phyloP scores from a whole-genome alignment of 2,797 vertebrate species.

The Acanthis flammea region DNA sequence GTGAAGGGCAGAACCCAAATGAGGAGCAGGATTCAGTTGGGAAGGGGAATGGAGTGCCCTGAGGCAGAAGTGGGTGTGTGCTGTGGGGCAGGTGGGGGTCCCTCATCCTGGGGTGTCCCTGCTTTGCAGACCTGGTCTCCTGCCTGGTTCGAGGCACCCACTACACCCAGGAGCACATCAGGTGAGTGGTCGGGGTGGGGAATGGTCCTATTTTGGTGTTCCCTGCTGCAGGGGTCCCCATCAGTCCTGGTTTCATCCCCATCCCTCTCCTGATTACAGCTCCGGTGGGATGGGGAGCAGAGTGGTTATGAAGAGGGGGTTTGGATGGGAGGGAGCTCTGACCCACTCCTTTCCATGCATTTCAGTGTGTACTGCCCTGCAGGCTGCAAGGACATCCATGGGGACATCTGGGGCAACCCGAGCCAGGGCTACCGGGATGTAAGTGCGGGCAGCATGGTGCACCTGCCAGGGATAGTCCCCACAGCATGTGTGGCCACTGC shows the following conservation, averaged over 20 bases:
- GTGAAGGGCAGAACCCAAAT: neutral
- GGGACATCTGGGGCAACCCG: conserved; percentile 86
- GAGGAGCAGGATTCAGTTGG: neutral
- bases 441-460: conserved; percentile 45
- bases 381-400: conserved; percentile 81
- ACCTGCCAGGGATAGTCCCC: fast-evolving
- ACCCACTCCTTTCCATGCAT: neutral
- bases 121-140: conserved; percentile 82
- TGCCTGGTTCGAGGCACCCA: conserved; percentile 86
- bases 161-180: conserved; percentile 75
- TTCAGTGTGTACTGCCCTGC: conserved; percentile 86
- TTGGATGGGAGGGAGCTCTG: neutral
- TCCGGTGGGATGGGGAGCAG: fast-evolving
- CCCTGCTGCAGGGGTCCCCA: fast-evolving
- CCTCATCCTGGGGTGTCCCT: neutral
- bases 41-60: neutral
- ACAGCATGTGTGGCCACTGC: fast-evolving
- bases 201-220: neutral
- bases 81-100: neutral
- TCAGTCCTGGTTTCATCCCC: neutral
- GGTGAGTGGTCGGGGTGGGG: conserved; percentile 58
- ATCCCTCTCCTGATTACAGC: neutral
- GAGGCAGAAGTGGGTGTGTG: neutral
- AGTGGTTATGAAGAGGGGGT: fast-evolving
- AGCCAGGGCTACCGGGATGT: conserved; percentile 88